Evolutionary conservation across 2,113 vertebrate genomes (phyloP), one percentile per base, ranked within the genome.

Genomic region (Sorex fumeus): DNA sequence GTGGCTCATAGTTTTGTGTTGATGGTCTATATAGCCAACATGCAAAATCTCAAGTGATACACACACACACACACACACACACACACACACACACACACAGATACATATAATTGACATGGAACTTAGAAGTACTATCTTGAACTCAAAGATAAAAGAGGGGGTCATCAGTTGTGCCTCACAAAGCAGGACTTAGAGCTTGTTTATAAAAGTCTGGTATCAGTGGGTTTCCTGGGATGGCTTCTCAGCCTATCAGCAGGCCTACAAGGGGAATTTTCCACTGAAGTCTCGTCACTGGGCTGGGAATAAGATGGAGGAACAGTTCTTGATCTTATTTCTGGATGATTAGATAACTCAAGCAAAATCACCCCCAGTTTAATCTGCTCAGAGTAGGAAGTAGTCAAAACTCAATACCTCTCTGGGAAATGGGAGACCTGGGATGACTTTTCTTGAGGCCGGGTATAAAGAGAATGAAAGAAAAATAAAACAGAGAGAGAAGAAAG

Each of bases 151-250:
- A 43, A 28, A 74, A 6, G 11, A 71, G 16, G n/a, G 10, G 16
- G 19, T 8, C n/a, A 36, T 77, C 40, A 43, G 8, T 10, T 64
- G 30, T 80, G 57, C 84, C 53, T 87, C 84, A 85, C 80, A 72
- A 96, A 81, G 76, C 0, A 27, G 83, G 77, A 50, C 84, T 82
- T 85, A 47, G 40, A 64, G 74, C 53, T 12, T 70, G 69, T 66
- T 94, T 95, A 81, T n/a, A 47, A 53, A 72, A 84, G 30, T 43
- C 88, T 18, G 47, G 30, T 30, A 78, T 53, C 23, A 1, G 18
- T 5, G 47, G 53, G 16, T 62, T 77, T 80, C 27, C 21, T 34
- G 72, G 69, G n/a, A 50, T 32, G 36, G 53, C 8, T 74, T 43
- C 57, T 74, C 13, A 66, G 75, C 40, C 30, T 32, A 50, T 47